A percentile compares a stretch with the other conserved stretches of the same genome.
Conservation (phyloP, 2,797 vertebrate genomes). For the Rhabdophis nuchalis region DNA sequence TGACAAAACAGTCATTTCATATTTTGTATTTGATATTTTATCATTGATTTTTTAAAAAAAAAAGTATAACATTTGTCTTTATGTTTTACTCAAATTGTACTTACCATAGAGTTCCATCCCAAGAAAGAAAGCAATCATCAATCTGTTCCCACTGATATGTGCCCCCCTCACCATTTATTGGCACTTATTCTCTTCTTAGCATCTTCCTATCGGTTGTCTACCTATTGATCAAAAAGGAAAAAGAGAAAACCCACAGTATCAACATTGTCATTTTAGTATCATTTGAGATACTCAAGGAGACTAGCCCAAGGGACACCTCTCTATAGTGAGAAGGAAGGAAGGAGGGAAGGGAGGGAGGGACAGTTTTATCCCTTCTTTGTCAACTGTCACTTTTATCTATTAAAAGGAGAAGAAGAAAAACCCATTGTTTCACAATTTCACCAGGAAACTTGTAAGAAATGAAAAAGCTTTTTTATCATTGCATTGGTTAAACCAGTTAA, state of each 20-base stretch:
- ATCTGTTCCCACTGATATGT: neutral
- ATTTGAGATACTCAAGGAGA: neutral
- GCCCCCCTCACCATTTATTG: neutral
- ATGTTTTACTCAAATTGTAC: neutral
- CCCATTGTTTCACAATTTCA: neutral
- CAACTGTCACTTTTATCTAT: neutral
- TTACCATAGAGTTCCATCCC: neutral
- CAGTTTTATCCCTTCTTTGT: neutral
- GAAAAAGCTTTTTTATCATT: neutral
- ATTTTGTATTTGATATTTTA: slow-evolving; percentile 16
- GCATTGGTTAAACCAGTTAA: neutral
- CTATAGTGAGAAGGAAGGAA: neutral
- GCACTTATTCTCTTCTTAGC: neutral
- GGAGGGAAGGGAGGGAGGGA: neutral
- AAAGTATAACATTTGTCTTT: neutral
- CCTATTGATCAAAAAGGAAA: neutral
- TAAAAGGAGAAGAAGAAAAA: neutral
- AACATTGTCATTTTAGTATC: neutral
- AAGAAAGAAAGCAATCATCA: neutral
- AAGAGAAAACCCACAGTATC: neutral
- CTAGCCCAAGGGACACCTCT: neutral
- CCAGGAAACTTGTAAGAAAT: neutral
- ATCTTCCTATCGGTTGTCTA: neutral
- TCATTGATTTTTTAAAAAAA: neutral
- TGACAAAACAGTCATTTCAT: neutral